Evolutionary conservation across 2,113 vertebrate species (phyloP).

Genomic region (Oceanodroma tethys): DNA sequence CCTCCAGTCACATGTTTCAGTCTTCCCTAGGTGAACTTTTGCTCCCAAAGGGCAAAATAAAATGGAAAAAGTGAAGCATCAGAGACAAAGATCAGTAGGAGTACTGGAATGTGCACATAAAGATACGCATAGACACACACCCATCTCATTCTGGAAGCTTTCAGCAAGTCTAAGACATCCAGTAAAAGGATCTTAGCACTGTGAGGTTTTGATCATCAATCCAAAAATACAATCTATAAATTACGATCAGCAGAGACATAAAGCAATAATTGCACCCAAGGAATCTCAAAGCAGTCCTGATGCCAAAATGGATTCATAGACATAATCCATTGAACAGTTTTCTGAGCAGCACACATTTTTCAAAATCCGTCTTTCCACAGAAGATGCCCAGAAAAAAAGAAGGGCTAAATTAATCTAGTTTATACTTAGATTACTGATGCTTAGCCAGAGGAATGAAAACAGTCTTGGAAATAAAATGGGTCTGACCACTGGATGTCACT

Average conservation of each 20-base stretch:
- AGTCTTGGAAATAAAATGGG: neutral
- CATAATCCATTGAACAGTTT: neutral
- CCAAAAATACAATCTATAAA: neutral
- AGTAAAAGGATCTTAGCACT: neutral
- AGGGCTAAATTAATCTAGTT: neutral
- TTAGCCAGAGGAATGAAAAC: neutral
- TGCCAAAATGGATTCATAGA: neutral
- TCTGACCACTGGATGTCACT: conserved; percentile 40
- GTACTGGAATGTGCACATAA: neutral
- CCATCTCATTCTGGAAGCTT: neutral
- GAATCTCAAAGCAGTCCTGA: neutral
- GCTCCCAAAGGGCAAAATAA: neutral
- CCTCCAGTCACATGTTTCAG: neutral
- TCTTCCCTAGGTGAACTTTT: neutral
- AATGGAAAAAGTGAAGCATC: neutral
- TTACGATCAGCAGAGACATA: neutral
- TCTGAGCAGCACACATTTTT: neutral
- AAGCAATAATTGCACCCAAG: neutral
- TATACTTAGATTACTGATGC: neutral
- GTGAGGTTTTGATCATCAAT: neutral
- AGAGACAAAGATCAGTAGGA: neutral
- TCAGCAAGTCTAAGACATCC: neutral
- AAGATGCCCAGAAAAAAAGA: neutral
- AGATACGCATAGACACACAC: neutral
- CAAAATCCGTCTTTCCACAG: neutral